phyloP scores from a whole-genome alignment of 2,888 invertebrate species.

The Drosophila macrospina region DNA sequence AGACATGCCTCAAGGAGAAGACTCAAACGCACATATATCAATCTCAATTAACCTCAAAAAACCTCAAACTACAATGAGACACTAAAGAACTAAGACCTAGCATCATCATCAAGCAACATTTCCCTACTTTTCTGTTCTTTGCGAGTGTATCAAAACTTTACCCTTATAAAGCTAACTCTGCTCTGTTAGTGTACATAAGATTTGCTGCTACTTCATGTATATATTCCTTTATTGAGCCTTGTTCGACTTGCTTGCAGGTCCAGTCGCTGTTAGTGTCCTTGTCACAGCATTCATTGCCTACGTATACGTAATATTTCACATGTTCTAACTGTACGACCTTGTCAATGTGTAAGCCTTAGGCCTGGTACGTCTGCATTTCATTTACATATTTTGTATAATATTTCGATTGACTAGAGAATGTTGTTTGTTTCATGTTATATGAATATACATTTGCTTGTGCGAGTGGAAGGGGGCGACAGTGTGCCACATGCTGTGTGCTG shows the following conservation, averaged over 20 bases:
- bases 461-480: conserved; percentile 10
- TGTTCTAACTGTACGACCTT: conserved; percentile 1
- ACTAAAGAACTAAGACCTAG: too few relatives aligned
- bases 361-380: conserved; percentile 22
- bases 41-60: too few relatives aligned
- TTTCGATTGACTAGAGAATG: conserved; percentile 38
- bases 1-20: too few relatives aligned
- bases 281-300: background rate
- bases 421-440: conserved; percentile 16
- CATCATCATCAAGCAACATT: too few relatives aligned
- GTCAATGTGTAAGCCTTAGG: background rate
- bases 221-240: background rate
- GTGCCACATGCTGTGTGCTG: conserved; percentile 2
- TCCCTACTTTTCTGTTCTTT: too few relatives aligned
- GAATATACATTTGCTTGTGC: conserved; percentile 40
- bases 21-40: too few relatives aligned
- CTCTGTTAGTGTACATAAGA: background rate
- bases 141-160: too few relatives aligned
- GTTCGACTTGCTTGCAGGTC: background rate
- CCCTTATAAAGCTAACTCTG: too few relatives aligned
- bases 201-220: background rate
- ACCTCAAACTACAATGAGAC: too few relatives aligned
- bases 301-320: conserved; percentile 21
- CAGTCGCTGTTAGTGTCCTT: conserved; percentile 6
- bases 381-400: conserved; percentile 30